Evolutionary conservation across 2,888 invertebrate genomes (phyloP).

Genomic region (Drosophila borealis): DNA sequence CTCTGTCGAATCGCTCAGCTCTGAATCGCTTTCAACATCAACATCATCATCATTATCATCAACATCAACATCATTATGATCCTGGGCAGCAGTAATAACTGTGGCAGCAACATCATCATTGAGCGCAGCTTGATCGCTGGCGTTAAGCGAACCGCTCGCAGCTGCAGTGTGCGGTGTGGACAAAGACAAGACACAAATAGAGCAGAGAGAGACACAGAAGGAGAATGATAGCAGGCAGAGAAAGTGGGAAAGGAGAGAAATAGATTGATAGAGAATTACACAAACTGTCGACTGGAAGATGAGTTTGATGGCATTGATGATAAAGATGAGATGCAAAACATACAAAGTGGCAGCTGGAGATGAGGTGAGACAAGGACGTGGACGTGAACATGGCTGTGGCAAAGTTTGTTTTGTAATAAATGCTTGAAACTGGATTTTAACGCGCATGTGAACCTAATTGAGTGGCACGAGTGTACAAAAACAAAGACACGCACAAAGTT

Average conservation of each 20-base stretch:
- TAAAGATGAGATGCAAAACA: conserved; percentile 45
- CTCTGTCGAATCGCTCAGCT: conserved; percentile 85
- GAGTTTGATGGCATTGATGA: conserved; percentile 39
- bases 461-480: conserved; percentile 48
- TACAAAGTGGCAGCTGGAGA: conserved; percentile 22
- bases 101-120: conserved; percentile 32
- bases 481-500: conserved; percentile 51
- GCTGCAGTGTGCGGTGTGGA: conserved; percentile 74
- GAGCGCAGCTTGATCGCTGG: conserved; percentile 14
- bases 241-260: conserved; percentile 4
- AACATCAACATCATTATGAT: conserved; percentile 35
- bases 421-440: conserved; percentile 68
- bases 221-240: conserved; percentile 34
- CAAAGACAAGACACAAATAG: conserved; percentile 74
- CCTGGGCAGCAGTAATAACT: conserved; percentile 17
- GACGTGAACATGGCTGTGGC: conserved; percentile 50
- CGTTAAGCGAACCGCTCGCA: conserved; percentile 63
- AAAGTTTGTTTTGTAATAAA: conserved; percentile 62
- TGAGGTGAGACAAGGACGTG: conserved; percentile 24
- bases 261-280: conserved; percentile 33
- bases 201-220: conserved; percentile 31
- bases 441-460: conserved; percentile 83
- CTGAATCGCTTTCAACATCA: conserved; percentile 86
- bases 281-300: conserved; percentile 40
- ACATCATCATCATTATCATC: conserved; percentile 40